Conservation (phyloP, 1,140 invertebrate species). For the Rhagoletis zephyria region DNA sequence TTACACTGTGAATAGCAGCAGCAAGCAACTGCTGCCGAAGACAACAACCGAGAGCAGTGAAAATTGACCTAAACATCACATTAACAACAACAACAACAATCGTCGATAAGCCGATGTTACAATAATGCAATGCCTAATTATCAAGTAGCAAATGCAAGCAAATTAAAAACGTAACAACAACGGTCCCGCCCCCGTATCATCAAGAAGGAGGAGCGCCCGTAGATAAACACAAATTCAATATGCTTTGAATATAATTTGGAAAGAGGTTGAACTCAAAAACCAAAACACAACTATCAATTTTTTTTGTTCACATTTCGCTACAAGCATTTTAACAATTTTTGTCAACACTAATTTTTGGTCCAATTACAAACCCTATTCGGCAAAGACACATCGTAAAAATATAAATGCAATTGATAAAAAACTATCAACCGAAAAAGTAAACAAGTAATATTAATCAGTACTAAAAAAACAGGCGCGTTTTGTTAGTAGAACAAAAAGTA, state of each 20-base stretch:
- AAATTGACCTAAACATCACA: neutral
- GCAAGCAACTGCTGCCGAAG: neutral
- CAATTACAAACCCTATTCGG: neutral
- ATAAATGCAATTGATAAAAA: neutral
- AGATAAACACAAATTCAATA: neutral
- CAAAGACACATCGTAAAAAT: neutral
- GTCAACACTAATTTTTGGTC: neutral
- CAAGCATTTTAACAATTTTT: neutral
- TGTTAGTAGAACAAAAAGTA: neutral
- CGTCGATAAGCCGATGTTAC: neutral
- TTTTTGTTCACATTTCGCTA: slow-evolving; percentile 10
- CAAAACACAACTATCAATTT: slow-evolving; percentile 5
- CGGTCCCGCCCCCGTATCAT: neutral
- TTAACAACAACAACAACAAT: neutral
- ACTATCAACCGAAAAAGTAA: neutral
- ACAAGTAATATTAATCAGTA: neutral
- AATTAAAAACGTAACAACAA: neutral
- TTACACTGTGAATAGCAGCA: neutral
- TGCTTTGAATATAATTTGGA: slow-evolving; percentile 34
- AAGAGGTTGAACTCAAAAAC: neutral
- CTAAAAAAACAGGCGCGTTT: neutral
- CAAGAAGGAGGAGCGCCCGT: neutral
- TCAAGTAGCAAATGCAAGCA: neutral
- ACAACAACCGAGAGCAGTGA: neutral
- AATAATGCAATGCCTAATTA: neutral